Evolutionary conservation across 2,113 vertebrate species (phyloP).

Genomic region (Willisornis vidua): DNA sequence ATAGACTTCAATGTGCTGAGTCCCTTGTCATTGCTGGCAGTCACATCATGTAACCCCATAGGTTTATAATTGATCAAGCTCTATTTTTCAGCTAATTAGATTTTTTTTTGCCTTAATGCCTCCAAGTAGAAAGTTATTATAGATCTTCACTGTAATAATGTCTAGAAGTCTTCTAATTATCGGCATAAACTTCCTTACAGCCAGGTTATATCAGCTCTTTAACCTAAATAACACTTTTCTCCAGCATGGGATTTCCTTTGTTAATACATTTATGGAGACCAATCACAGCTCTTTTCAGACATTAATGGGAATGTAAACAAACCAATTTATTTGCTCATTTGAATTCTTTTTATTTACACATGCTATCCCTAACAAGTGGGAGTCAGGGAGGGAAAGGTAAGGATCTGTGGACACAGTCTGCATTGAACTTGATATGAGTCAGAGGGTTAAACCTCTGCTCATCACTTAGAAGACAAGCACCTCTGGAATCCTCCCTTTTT

Average conservation of each 20-base stretch:
- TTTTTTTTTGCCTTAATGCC: conserved; percentile 20
- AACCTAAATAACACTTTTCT: conserved; percentile 25
- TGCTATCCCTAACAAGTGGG: neutral
- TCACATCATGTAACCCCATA: conserved; percentile 9
- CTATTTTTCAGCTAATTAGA: conserved; percentile 50
- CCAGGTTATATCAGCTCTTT: neutral
- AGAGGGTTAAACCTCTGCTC: neutral
- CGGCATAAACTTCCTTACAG: neutral
- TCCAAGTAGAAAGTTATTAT: conserved; percentile 37
- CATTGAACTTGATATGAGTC: neutral
- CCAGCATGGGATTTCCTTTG: neutral
- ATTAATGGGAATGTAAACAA: neutral
- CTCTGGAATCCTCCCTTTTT: neutral
- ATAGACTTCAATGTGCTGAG: neutral
- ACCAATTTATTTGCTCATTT: neutral
- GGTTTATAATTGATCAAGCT: conserved; percentile 15
- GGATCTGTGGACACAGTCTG: neutral
- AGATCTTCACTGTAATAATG: neutral
- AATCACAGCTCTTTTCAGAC: neutral
- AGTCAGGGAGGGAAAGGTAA: neutral
- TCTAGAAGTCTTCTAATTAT: conserved; percentile 35
- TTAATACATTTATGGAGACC: neutral
- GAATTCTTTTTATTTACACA: neutral
- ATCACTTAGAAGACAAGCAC: neutral
- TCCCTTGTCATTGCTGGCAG: neutral